A percentile compares a stretch with the other conserved stretches of the same genome.
These are phyloP conservation scores for Melipona bicolor DNA, from an alignment of 2,888 invertebrate genomes.

Conservation along the genomic window DNA sequence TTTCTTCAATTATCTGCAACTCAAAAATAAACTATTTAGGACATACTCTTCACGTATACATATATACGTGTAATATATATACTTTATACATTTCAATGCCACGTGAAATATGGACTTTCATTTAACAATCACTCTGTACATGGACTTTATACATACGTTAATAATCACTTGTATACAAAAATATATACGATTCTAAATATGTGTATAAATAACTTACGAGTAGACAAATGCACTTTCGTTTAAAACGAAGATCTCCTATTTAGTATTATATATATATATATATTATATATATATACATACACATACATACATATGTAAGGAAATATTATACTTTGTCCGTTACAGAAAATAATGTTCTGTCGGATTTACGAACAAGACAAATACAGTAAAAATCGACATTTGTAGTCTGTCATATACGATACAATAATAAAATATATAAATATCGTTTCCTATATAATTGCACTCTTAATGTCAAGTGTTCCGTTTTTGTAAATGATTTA, in stretches of 20 bases:
- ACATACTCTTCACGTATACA: too few species aligned
- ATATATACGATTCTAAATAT: constrained; percentile 1
- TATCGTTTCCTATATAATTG: constrained; percentile 33
- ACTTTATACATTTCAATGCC: too few species aligned
- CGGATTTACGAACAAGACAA: neutral
- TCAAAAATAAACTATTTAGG: too few species aligned
- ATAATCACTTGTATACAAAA: constrained; percentile 33
- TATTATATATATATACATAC: neutral
- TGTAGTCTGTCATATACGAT: constrained; percentile 33
- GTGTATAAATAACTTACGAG: constrained; percentile 21
- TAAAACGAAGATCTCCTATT: constrained; percentile 4
- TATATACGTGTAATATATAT: constrained; percentile 35
- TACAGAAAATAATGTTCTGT: constrained; percentile 5
- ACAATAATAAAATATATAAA: constrained; percentile 37
- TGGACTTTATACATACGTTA: constrained; percentile 20
- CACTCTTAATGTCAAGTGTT: constrained; percentile 11
- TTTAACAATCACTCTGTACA: neutral
- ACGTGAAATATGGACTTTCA: too few species aligned
- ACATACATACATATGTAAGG: neutral
- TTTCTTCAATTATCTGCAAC: too few species aligned
- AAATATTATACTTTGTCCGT: neutral
- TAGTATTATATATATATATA: neutral
- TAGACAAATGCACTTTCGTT: neutral
- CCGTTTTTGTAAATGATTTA: constrained; percentile 33
- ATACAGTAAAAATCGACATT: neutral